Base-by-base conservation (phyloP, 1,140 invertebrate genomes). In the Capitella teleta region DNA sequence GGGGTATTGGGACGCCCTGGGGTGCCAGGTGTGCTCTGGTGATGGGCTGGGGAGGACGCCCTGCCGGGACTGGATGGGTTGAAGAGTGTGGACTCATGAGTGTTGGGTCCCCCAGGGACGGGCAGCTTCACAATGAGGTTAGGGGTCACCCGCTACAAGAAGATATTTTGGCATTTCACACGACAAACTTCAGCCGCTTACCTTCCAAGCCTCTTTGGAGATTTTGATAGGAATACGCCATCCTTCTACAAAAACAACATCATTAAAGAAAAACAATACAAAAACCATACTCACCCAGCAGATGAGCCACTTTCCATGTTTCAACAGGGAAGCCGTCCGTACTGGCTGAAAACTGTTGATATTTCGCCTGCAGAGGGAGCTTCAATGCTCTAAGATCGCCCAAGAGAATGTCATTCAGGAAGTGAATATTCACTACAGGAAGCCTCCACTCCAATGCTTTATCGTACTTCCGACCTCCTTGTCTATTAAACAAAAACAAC, bases 151-250 rank as follows among this genome's bases (percentile, higher is more conserved):
- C 14, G 4, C 2, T 37, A 21, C 36, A 37, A 3, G 6, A 5
- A 2, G 16, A n/a, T 14, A 21, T 3, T 40, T 6, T 6, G 5
- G 25, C 25, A 16, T 2, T 40, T 40, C 38, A 18, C 38, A 40
- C 14, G 14, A 12, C 16, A 12, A 12, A 34, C 32, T 10, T 12
- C 32, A 34, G 10, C 8, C 38, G 49, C 51, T 42, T 53, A 57
- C 57, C 36, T 59, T 57, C 40, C 86, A 84, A 0, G 81, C 82
- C 62, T 91, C 87, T 69, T 87, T 86, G 1, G 82, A 83, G 47
- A 93, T 83, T 62, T 88, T 88, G 28, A 94, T 84, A 0, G 88
- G 87, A 65, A 82, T 82, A 72, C 88, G 88, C 90, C 90, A 93
- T 2, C 86, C 84, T 68, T 82, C 87, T 92, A 63, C 25, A 74